Percentiles rank a stretch among this genome's conserved stretches.
These are phyloP conservation scores for Myripristis jacobus DNA, from an alignment of 2,797 vertebrate genomes.

Conservation along the genomic window DNA sequence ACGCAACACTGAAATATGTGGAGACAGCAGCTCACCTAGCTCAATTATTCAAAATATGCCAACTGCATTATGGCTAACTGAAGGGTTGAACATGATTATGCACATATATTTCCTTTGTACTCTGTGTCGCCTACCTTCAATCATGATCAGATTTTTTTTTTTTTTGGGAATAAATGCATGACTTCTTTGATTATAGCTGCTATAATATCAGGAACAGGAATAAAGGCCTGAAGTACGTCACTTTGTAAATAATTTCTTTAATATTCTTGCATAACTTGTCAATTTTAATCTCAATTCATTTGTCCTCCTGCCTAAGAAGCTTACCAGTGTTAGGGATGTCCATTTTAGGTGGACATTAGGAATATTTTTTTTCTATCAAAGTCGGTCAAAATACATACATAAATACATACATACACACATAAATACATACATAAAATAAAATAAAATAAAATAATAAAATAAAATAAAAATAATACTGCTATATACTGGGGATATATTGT, in stretches of 20 bases:
- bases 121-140: slow-evolving; percentile 40
- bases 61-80: slow-evolving; percentile 69
- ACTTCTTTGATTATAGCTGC: slow-evolving; percentile 18
- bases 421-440: too few relatives aligned
- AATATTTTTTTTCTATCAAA: neutral
- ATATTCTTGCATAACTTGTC: slow-evolving; percentile 2
- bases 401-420: too few relatives aligned
- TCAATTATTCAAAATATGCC: slow-evolving; percentile 76
- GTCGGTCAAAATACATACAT: neutral
- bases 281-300: slow-evolving; percentile 2
- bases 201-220: slow-evolving; percentile 11
- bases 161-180: neutral
- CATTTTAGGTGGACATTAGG: slow-evolving; percentile 10
- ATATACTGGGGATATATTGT: neutral
- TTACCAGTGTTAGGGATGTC: slow-evolving; percentile 3
- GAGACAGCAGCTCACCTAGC: slow-evolving; percentile 63
- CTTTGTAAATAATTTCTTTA: slow-evolving; percentile 9
- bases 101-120: slow-evolving; percentile 76
- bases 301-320: neutral
- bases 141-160: slow-evolving; percentile 40
- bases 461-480: too few relatives aligned
- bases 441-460: too few relatives aligned
- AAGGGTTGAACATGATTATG: slow-evolving; percentile 68
- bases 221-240: slow-evolving; percentile 1
- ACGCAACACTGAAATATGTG: slow-evolving; percentile 61